Base-by-base conservation (phyloP, 2,113 vertebrate genomes). In the Vidua macroura region DNA sequence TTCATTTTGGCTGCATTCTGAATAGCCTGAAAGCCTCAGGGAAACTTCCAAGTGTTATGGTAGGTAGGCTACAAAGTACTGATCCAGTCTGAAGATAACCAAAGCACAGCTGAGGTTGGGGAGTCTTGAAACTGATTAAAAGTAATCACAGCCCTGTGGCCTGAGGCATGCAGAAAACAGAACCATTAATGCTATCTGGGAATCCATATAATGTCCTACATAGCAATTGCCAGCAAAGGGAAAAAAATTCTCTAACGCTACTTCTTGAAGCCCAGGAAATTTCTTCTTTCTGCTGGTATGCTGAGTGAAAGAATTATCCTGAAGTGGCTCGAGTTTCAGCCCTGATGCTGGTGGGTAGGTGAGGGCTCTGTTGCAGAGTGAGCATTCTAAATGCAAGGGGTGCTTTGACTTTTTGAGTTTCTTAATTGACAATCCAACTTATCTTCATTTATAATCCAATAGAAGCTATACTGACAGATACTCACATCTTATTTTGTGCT, bases 41-140 rank as follows among this genome's bases (percentile, higher is more conserved):
- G 96, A 88, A 94, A 28, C 66, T 93, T 95, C 37, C 76, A 44
- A 93, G 83, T 55, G 35, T 63, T 90, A 67, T 4, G 7, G 80
- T 88, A 92, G 91, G 91, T 79, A 93, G 79, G 72, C 75, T 94
- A 70, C 59, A 78, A 74, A 80, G 70, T 76, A 94, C 91, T 92
- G 92, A 97, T 96, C 91, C 91, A 95, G 84, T 86, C 68, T 80
- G 85, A 83, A 96, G 93, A 95, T 95, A 94, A 91, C 90, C 87
- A 86, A 94, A 90, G 93, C 75, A 23, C 67, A 76, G 91, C 84
- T 80, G 62, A 96, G 91, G 94, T 55, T 87, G 94, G 93, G 94
- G 93, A 94, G 93, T 86, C 96, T 95, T 95, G 93, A 95, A 97
- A 95, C 93, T 83, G 95, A 96, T 96, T 96, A 95, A 95, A 95